Percentiles rank a stretch among this genome's conserved stretches.
phyloP scores from a whole-genome alignment of 2,888 invertebrate genomes.

The Bombyx huttoni region DNA sequence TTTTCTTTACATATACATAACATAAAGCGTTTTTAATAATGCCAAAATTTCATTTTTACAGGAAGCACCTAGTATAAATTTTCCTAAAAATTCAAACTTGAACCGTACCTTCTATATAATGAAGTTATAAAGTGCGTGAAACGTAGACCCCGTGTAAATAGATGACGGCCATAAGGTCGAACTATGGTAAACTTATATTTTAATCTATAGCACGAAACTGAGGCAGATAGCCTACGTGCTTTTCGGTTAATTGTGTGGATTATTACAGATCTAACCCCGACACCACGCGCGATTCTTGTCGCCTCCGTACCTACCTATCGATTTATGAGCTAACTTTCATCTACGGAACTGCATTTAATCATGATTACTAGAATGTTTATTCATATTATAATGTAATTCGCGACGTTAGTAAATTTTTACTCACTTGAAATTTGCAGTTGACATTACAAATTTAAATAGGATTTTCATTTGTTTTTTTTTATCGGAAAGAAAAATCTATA shows the following conservation, averaged over 20 bases:
- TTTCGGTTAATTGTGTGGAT: slow-evolving; percentile 42
- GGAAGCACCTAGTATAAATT: too few relatives aligned
- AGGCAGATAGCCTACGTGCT: slow-evolving; percentile 28
- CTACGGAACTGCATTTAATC: not conserved
- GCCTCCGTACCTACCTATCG: slow-evolving; percentile 19
- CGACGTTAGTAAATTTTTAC: too few relatives aligned
- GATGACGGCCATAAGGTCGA: not conserved
- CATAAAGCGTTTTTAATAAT: too few relatives aligned
- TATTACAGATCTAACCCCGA: slow-evolving; percentile 27
- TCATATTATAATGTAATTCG: too few relatives aligned
- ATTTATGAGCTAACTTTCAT: slow-evolving; percentile 4
- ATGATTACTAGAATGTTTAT: not conserved
- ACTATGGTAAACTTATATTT: slow-evolving; percentile 9
- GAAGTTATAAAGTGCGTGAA: not conserved
- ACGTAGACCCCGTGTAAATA: not conserved
- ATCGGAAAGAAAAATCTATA: too few relatives aligned
- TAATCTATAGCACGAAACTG: slow-evolving; percentile 6
- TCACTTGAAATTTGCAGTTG: too few relatives aligned
- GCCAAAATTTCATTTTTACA: too few relatives aligned
- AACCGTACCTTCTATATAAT: not conserved
- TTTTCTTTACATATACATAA: too few relatives aligned
- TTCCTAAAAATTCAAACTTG: too few relatives aligned
- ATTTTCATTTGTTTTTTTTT: too few relatives aligned
- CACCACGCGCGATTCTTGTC: slow-evolving; percentile 18
- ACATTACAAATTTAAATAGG: too few relatives aligned